Percentiles rank a stretch among this genome's conserved stretches.
Evolutionary conservation across 2,113 vertebrate genomes (phyloP).

Genomic region (Rutilus rutilus): DNA sequence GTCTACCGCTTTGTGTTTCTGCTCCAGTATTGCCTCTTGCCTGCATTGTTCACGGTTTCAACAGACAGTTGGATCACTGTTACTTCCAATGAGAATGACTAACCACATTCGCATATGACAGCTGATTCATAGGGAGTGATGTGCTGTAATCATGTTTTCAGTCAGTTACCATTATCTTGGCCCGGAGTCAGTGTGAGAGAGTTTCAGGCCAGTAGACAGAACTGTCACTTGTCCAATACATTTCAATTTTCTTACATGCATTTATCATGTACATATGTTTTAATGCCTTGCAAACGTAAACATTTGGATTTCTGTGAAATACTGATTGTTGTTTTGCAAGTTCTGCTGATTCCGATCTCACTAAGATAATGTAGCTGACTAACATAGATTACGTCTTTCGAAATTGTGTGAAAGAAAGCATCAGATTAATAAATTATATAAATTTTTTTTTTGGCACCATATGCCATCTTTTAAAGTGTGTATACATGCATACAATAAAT

Average conservation of each 20-base stretch:
- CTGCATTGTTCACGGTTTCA: constrained; percentile 13
- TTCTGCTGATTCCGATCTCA: neutral
- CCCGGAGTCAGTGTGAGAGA: neutral
- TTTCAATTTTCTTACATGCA: no score
- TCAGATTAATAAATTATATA: neutral
- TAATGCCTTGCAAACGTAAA: constrained; percentile 5
- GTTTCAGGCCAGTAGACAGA: neutral
- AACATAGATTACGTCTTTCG: neutral
- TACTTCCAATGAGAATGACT: neutral
- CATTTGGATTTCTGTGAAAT: neutral
- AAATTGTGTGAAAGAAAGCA: neutral
- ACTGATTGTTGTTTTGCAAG: neutral
- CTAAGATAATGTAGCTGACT: neutral
- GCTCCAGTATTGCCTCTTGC: neutral
- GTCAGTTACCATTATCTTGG: constrained; percentile 7
- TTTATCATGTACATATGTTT: neutral
- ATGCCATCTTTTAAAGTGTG: no score
- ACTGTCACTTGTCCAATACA: neutral
- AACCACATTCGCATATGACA: neutral
- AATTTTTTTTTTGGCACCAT: neutral
- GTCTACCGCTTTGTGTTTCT: neutral
- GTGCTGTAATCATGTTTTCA: neutral
- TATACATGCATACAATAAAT: no score
- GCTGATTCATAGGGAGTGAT: constrained; percentile 16
- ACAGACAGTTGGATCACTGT: constrained; percentile 7